Base-by-base conservation (phyloP, 2,113 vertebrate genomes). In the Phocoena sinus region DNA sequence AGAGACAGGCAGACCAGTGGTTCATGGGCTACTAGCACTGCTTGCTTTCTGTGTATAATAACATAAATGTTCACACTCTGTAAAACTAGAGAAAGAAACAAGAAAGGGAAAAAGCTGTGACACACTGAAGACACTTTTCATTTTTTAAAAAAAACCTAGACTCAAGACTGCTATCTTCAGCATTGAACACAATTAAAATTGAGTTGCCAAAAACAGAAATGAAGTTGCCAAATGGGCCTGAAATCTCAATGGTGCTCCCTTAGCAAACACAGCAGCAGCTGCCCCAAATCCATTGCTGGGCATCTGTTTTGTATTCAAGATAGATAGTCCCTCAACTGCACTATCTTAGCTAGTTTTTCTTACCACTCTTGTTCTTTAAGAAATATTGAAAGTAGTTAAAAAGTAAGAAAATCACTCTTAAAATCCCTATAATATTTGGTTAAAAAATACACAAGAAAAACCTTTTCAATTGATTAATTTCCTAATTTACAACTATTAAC, bases 321-420 rank as follows among this genome's bases (percentile, higher is more conserved):
- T 53, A 67, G 31, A 56, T n/a, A 14, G 71, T 74, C 33, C 14
- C 8, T 38, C 65, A 41, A 20, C 79, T 53, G 13, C 33, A 94
- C 9, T 58, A 31, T 93, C 60, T 92, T 62, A 74, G 33, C 28
- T 85, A 38, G 28, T 88, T 81, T 95, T 97, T 91, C 80, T 95
- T 96, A 60, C 38, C 15, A 85, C 26, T 17, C 31, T 92, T 94
- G 13, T 63, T 95, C 67, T 97, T 53, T 87, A 79, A 58, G 80
- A 92, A 95, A 95, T 74, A 33, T 47, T 82, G 26, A 91, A 92
- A 95, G 47, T 53, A 68, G 93, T 97, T 84, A 60, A 77, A 63
- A 53, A 53, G 26, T 28, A 12, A 28, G 85, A 95, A 96, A 95
- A 94, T 82, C 33, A n/a, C 71, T 97, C 82, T 63, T 95, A 91